These are phyloP conservation scores for Apodemia duryi DNA, from an alignment of 2,888 invertebrate genomes.

Conservation along the genomic window DNA sequence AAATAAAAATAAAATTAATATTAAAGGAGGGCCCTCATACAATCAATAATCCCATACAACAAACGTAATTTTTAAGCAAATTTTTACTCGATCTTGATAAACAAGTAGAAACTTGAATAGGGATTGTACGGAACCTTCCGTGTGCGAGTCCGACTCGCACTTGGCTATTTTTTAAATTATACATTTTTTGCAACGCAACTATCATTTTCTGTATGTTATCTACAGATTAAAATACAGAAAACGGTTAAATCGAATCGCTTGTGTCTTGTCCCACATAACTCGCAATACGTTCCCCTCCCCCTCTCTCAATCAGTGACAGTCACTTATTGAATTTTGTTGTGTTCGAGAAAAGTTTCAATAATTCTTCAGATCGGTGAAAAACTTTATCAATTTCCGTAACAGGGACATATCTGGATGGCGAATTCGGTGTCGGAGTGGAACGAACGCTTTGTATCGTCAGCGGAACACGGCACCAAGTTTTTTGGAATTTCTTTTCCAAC, in stretches of 20 bases:
- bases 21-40: no score
- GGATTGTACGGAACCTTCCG: no score
- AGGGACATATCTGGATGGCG: constrained; percentile 55
- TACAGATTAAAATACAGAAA: neutral
- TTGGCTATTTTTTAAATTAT: no score
- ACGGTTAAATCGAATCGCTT: neutral
- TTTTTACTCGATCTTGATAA: no score
- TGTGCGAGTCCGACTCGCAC: no score
- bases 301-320: constrained; percentile 68
- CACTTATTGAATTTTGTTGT: constrained; percentile 78
- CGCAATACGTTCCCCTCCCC: constrained; percentile 31
- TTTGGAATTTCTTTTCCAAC: constrained; percentile 18
- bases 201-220: no score
- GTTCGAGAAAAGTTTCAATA: constrained; percentile 70
- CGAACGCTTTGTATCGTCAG: constrained; percentile 20
- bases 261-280: constrained; percentile 27
- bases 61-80: no score
- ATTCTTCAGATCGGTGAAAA: constrained; percentile 61
- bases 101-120: no score
- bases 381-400: constrained; percentile 76
- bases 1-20: no score
- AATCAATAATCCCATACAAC: no score
- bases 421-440: constrained; percentile 37
- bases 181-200: no score
- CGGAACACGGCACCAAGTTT: constrained; percentile 18